Base-by-base conservation (phyloP, 2,797 vertebrate genomes). In the Xiphorhynchus erythropygius region DNA sequence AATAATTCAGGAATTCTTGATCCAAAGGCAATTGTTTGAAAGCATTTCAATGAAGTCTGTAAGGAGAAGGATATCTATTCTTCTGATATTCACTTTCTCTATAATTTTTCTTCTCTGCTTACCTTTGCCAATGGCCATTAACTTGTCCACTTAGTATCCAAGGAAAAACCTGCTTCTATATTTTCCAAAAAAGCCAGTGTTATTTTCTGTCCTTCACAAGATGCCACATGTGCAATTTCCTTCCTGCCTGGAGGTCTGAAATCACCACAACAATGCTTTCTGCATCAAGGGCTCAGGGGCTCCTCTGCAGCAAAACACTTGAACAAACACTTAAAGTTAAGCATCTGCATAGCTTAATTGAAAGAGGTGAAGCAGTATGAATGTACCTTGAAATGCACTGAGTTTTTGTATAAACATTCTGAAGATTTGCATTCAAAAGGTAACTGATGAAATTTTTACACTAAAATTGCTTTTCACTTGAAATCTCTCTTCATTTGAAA, bases 1-100 rank as follows among this genome's bases (percentile, higher is more conserved):
- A 96, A 89, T 90, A 63, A 49, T 67, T 67, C 55, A 79, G 88
- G 81, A 94, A 77, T 89, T 96, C 33, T 77, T 49, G 77, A 80
- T 82, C 47, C 52, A 57, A 84, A 81, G 77, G 49, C 71, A 63
- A 56, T 80, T 87, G 76, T 94, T 95, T 42, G 68, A 94, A 95
- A 83, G 41, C 13, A 8, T 86, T 87, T 81, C 53, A 84, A n/a
- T 69, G 46, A 69, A 52, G 41, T 41, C 23, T 52, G 25, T 41
- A 47, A 69, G 57, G 56, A 81, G 42, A 69, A 63, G 82, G 46
- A 39, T 35, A 41, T 50, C 33, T 41, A 8, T 71, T 87, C 37
- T 64, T 49, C 28, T 0, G 0, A 33, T 41, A 55, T 50, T 87
- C 3, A 0, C 44, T 78, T 83, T 62, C 56, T 67, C 32, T 37